Base-by-base conservation (phyloP, 2,113 vertebrate genomes). In the Hepsetus odoe region DNA sequence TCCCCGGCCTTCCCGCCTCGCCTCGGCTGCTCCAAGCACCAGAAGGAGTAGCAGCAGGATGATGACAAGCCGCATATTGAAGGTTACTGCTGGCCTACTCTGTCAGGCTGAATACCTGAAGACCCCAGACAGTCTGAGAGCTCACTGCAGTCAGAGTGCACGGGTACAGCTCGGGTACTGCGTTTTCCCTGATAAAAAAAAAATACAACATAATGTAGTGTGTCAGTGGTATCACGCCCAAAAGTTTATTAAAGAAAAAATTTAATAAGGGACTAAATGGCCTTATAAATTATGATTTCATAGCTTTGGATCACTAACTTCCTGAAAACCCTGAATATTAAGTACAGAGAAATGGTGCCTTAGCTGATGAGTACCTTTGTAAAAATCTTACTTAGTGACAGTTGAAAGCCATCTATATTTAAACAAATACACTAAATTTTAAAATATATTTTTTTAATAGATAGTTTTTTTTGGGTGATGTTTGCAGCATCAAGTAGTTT, bases 11-110 rank as follows among this genome's bases (percentile, higher is more conserved):
- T 86, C 87, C 85, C 87, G 94, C 84, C 86, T 88, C 67, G 90
- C 84, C 74, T 96, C 94, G 0, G 85, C 89, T 0, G 85, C 89
- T 79, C 90, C 86, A 59, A 93, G 33, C 11, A 70, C 70, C 69
- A 71, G 93, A 73, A 97, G 85, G 84, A 96, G 87, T 46, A 98
- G 80, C 73, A 95, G 82, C 83, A 95, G 56, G 59, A 92, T 51
- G 76, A 85, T 84, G 76, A 94, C 85, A 84, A 92, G 85, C 76
- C 84, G 94, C 97, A 98, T 99, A 91, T 85, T 84, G 89, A 90
- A 82, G 85, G 89, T 85, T 90, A 92, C 85, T 58, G 65, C 85
- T 86, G 83, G 76, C 16, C 20, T 20, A 67, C 55, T 26, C 61
- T 22, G 13, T 44, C 28, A 20, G 42, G 72, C 49, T 42, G 67